Conservation (phyloP, 2,888 invertebrate genomes). For the Biston betularia region DNA sequence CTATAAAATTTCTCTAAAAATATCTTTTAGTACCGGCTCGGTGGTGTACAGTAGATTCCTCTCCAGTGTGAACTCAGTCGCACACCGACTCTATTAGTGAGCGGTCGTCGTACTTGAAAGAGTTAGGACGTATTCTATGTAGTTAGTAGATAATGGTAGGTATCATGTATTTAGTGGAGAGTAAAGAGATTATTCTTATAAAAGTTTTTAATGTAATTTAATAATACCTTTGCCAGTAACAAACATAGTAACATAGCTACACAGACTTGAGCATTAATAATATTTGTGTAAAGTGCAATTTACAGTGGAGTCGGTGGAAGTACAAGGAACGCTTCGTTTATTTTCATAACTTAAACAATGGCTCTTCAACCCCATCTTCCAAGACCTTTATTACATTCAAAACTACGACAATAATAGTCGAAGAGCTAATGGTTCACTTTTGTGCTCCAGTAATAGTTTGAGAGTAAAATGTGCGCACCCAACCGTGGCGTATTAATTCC, state of each 20-base stretch:
- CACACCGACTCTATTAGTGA: neutral
- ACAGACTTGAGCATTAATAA: neutral
- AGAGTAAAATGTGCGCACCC: conserved; percentile 43
- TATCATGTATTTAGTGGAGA: no score
- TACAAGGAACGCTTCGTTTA: conserved; percentile 7
- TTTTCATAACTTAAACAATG: conserved; percentile 28
- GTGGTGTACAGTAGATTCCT: neutral
- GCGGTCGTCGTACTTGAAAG: neutral
- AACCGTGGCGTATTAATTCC: conserved; percentile 46
- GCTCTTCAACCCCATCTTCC: conserved; percentile 28
- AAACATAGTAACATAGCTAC: neutral
- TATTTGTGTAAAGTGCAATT: neutral
- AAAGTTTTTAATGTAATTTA: no score
- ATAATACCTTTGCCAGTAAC: no score
- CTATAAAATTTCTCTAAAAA: no score
- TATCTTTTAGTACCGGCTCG: neutral
- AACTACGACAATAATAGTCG: conserved; percentile 46
- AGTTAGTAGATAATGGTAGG: no score
- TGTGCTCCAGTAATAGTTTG: conserved; percentile 38
- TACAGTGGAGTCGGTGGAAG: neutral
- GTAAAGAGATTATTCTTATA: no score
- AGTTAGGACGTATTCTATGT: neutral
- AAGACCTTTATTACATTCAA: conserved; percentile 41
- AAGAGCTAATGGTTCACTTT: conserved; percentile 44
- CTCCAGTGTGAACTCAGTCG: no score